Evolutionary conservation across 37 sponge, comb jelly and placozoan genomes (phyloP), one percentile per base, ranked within the genome.

Genomic region (Aphrocallistes beatrix): DNA sequence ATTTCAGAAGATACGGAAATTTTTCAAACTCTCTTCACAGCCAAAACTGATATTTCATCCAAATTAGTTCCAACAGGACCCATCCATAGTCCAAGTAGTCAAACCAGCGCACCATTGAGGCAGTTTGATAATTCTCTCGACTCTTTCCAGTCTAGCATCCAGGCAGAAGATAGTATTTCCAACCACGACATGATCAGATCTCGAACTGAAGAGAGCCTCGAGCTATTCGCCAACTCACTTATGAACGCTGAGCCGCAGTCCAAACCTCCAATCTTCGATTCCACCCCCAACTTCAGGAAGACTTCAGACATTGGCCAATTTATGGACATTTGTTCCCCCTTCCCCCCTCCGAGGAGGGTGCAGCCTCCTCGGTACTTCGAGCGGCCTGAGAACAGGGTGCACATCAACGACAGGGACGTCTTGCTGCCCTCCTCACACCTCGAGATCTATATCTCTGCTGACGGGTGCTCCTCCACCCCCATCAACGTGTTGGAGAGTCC

Each of bases 401-500:
- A 60, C 34, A 60, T 60, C 25, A 60, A 60, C 34, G 75, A 60
- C 34, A 60, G n/a, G 34, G 75, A 60, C 34, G 75, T 60, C 8
- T 6, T 60, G 1, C 75, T 60, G 10, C 75, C 75, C 34, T 32
- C 75, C n/a, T 60, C 75, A 25, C 10, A 25, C 75, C 75, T 25
- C 34, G 75, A 60, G 75, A 60, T 60, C 8, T 60, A 60, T 60
- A 60, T 60, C 8, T 60, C 75, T 60, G 75, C 75, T 60, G n/a
- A 13, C 75, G 75, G 75, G 3, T 60, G 75, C 34, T 60, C 75
- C 75, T 60, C 75, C 75, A 60, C 75, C 25, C 75, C 75, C n/a
- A 60, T 60, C 3, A 28, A 21, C 25, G n/a, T 60, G 17, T 13
- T 60, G 34, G 75, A 60, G 6, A 60, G 75, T 60, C 75, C 75